These are phyloP conservation scores for Rhinoraja longicauda DNA, from an alignment of 2,797 vertebrate genomes.

Conservation along the genomic window DNA sequence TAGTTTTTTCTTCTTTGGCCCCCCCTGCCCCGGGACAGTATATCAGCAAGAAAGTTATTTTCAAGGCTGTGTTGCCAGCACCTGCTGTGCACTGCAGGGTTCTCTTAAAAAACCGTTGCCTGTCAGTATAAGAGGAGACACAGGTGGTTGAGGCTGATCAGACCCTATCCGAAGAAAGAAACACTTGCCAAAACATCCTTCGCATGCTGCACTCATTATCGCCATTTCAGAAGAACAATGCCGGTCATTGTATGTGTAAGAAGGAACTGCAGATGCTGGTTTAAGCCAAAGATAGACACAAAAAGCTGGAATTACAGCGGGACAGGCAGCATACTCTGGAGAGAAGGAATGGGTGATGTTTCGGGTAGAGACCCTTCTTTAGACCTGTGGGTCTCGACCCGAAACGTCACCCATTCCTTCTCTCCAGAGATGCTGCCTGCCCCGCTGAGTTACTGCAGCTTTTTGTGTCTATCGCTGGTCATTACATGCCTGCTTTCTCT, in stretches of 20 bases:
- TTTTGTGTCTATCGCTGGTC: background rate
- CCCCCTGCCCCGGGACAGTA: background rate
- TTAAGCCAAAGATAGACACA: too few species aligned
- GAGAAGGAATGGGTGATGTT: too few species aligned
- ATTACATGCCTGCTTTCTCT: constrained; percentile 28
- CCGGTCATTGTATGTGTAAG: background rate
- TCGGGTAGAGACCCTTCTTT: too few species aligned
- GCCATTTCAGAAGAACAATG: constrained; percentile 31
- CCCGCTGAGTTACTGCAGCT: too few species aligned
- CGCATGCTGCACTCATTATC: constrained; percentile 36
- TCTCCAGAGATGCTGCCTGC: too few species aligned
- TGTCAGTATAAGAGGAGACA: constrained; percentile 31
- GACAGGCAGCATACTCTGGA: too few species aligned
- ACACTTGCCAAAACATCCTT: constrained; percentile 38
- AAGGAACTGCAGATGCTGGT: too few species aligned
- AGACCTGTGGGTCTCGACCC: too few species aligned
- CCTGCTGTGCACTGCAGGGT: constrained; percentile 29
- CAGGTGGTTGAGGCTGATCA: constrained; percentile 38
- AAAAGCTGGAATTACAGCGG: too few species aligned
- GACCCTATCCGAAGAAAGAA: constrained; percentile 31
- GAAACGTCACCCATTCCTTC: too few species aligned
- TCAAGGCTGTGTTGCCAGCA: constrained; percentile 24
- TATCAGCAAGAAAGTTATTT: constrained; percentile 30
- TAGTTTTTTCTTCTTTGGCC: background rate
- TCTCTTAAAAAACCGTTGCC: constrained; percentile 31